Base-by-base conservation (phyloP, 2,797 vertebrate species). In the Chloroceryle inda region DNA sequence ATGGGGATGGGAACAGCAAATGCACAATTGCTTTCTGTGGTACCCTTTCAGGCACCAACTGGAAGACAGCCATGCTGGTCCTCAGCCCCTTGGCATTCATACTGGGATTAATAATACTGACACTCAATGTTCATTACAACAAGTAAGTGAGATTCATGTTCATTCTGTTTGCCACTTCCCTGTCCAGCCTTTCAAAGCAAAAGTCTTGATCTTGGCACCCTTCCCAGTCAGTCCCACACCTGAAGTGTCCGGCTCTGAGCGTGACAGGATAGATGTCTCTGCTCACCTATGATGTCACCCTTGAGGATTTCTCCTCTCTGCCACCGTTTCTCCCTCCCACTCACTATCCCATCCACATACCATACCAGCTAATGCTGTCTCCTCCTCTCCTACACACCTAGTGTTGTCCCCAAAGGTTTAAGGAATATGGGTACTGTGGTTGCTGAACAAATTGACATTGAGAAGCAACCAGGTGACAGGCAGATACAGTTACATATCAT, bases 61-160 rank as follows among this genome's bases (percentile, higher is more conserved):
- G 99, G 99, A 99, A 98, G 96, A 98, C 98, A 1, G 98, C 98
- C 71, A 99, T 99, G 98, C 91, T 99, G 95, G 97, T 99, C n/a
- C 97, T 99, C 45, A 99, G 98, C 59, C 98, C 98, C 29, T 72
- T 99, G 97, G 98, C 98, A 67, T 98, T 99, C 82, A 94, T 99
- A 53, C 96, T 99, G 85, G 99, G 99, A 27, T 95, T 98, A 89
- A 97, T 98, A 67, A 99, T 99, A 78, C 97, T 99, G 63, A 98
- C 98, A 37, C 95, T 99, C 76, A 98, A 97, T 56, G 98, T 99
- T 85, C 98, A 98, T 79, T 97, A 98, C 85, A 99, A 99, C 85
- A 99, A 98, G 99, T 99, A 92, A 98, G 98, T 93, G 13, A 63
- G 11, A 78, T 11, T 35, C 9, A 14, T 14, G 7, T 68, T 87